Percentiles rank a stretch among this genome's conserved stretches.
phyloP scores from a whole-genome alignment of 1,140 invertebrate species.

The Notospermus geniculatus region DNA sequence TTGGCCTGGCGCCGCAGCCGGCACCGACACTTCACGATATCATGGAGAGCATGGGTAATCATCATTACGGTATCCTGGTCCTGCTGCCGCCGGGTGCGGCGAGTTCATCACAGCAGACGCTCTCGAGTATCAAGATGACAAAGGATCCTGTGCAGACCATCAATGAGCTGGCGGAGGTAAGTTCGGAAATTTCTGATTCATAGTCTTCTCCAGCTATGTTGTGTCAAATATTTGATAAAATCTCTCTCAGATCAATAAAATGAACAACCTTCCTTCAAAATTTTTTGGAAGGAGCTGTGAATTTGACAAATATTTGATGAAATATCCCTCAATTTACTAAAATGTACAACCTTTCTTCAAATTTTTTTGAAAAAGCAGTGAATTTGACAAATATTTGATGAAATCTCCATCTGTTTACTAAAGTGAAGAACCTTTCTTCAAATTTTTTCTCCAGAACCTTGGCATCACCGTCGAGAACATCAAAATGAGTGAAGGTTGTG shows the following conservation, averaged over 20 bases:
- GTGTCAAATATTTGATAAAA: too few relatives aligned
- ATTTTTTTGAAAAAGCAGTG: too few relatives aligned
- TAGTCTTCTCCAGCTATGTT: too few relatives aligned
- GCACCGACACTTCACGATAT: slow-evolving; percentile 34
- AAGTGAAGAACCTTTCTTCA: neutral
- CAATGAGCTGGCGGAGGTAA: slow-evolving; percentile 40
- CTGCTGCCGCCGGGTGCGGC: slow-evolving; percentile 37
- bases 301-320: too few relatives aligned
- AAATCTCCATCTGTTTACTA: neutral
- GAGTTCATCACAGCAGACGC: slow-evolving; percentile 23
- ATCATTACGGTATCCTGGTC: slow-evolving; percentile 35
- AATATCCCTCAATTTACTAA: too few relatives aligned
- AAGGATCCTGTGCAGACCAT: slow-evolving; percentile 40
- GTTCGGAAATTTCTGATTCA: too few relatives aligned
- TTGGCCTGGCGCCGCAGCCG: slow-evolving; percentile 36
- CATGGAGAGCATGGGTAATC: slow-evolving; percentile 2
- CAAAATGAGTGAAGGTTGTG: slow-evolving; percentile 41
- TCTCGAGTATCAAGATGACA: slow-evolving; percentile 36
- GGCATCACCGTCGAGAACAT: slow-evolving; percentile 30
- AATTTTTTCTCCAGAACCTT: slow-evolving; percentile 3
- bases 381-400: too few relatives aligned
- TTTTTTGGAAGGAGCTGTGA: too few relatives aligned
- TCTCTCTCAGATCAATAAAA: too few relatives aligned
- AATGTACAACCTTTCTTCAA: too few relatives aligned
- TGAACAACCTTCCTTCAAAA: too few relatives aligned